Evolutionary conservation across 2,113 vertebrate genomes (phyloP), one percentile per base, ranked within the genome.

Genomic region (Andinoacara biseriatus): DNA sequence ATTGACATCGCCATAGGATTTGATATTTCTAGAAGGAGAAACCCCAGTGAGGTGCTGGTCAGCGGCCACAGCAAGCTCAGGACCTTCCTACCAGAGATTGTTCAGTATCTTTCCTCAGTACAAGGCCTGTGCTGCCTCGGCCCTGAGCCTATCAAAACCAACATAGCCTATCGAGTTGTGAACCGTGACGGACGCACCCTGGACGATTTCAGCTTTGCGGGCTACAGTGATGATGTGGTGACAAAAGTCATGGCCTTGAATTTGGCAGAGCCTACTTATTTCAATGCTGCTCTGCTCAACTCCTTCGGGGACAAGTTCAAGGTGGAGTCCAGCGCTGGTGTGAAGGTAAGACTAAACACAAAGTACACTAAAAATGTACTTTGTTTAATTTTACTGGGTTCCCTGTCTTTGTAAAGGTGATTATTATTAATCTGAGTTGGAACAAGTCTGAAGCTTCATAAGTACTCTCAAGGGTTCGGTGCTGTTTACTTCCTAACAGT

Each of bases 1-100:
- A 72, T 97, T 7, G 96, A 97, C 79, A 90, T 98, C 85, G 96
- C 95, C 63, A 43, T 98, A 82, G 97, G 95, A 65, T 94, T 98
- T n/a, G 97, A 97, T 83, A 95, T 95, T 81, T 96, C 97, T 2
- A 82, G 22, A 10, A 84, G 0, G 6, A 2, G 84, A 10, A 17
- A 10, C 60, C 7, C 43, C 2, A 82, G 80, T 15, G 78, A 54
- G 24, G 61, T 81, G 46, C 86, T 94, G 22, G 38, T 89, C 62
- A 92, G 80, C 14, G 80, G 94, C 76, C 96, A 95, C 67, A 81
- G 72, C 81, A 95, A 89, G 60, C 92, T 94, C 2, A 63, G 40
- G 80, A 29, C 8, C 0, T 94, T 93, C 61, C 89, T 98, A 22
- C 95, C 95, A 3, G 86, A 77, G 20, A 91, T 98, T 43, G 86